Conservation (phyloP, 2,888 invertebrate species). For the Calliopum simillimum region DNA sequence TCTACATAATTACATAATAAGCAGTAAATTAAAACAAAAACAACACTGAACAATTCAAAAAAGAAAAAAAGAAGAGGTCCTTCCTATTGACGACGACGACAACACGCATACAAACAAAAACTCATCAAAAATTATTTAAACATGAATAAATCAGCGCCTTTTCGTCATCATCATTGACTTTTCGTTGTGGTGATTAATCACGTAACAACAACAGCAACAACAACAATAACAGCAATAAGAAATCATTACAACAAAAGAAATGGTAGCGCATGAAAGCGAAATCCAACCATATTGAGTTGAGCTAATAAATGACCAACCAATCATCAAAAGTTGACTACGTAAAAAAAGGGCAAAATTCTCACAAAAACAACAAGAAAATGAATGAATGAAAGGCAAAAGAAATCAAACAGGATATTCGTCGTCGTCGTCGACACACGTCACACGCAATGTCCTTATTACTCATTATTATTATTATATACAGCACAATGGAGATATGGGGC, state of each 20-base stretch:
- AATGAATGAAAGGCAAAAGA: background rate
- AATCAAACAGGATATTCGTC: constrained; percentile 6
- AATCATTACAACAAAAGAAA: background rate
- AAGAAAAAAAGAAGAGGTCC: background rate
- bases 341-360: background rate
- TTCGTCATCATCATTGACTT: constrained; percentile 5
- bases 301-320: constrained; percentile 24
- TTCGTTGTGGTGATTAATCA: constrained; percentile 26
- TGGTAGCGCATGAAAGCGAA: background rate
- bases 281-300: constrained; percentile 8
- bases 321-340: constrained; percentile 49
- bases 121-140: constrained; percentile 23
- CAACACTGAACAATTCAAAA: background rate
- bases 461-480: constrained; percentile 54
- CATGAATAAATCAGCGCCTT: constrained; percentile 23
- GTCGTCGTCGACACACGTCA: constrained; percentile 8
- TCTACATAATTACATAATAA: too few species aligned
- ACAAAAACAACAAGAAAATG: background rate
- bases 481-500: too few species aligned
- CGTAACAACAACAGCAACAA: background rate
- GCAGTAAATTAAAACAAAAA: constrained; percentile 3
- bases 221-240: background rate
- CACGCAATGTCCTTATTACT: constrained; percentile 63
- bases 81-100: too few species aligned
- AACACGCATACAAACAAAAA: background rate